Evolutionary conservation across 2,797 vertebrate genomes (phyloP), one percentile per base, ranked within the genome.

Genomic region (Labeo calbasu): DNA sequence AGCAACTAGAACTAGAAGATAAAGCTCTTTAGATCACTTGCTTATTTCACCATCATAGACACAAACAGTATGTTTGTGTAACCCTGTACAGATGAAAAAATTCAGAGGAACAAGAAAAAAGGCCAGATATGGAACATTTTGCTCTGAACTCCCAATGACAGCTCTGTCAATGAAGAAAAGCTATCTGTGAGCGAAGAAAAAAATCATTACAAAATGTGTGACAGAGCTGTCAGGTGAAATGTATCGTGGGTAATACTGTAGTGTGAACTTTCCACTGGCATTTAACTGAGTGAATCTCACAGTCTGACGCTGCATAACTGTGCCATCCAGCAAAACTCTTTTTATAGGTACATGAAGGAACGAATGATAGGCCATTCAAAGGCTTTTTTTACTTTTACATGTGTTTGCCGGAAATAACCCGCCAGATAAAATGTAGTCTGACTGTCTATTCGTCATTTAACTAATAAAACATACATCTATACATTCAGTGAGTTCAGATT

Each of bases 131-230:
- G n/a, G 55, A 77, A 63, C n/a, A 77, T 77, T 19, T 59, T 7
- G 7, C 23, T 63, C 75, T 61, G 32, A 77, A 70, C 66, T 82
- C 69, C 77, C 48, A 81, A 68, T 21, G 72, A 76, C 76, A 57
- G 84, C 86, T 80, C 80, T 77, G 80, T 53, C 36, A 79, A 55
- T 71, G n/a, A 75, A 76, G 71, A 61, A 75, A 77, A n/a, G 36
- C 28, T 80, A 19, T 75, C 51, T 72, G 79, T 65, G 83, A 79
- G 46, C 4, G 15, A 61, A 72, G 25, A 81, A 72, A 69, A 69
- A 48, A 72, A 32, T 71, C 55, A 72, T 71, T 71, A 48, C 40
- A 36, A 82, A 50, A 82, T 50, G 15, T 21, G 69, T 50, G 55
- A 82, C 40, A 72, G 55, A 63, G 25, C 68, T 81, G 79, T 81